Evolutionary conservation across 2,113 vertebrate species (phyloP).

Genomic region (Merops nubicus): DNA sequence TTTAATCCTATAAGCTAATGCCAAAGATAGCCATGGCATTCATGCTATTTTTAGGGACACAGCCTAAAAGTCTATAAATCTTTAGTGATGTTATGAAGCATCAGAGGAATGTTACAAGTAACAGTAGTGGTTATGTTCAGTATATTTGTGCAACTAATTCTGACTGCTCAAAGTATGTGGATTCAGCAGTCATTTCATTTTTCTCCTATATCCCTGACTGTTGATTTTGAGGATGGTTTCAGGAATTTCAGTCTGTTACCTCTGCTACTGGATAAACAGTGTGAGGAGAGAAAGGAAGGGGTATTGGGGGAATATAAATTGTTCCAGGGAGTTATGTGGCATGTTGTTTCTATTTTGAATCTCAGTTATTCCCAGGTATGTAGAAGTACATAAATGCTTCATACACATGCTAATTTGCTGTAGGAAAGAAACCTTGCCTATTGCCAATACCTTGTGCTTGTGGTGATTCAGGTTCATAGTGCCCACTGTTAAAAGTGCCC

Average conservation of each 20-base stretch:
- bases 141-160: background rate
- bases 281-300: background rate
- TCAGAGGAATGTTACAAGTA: background rate
- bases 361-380: background rate
- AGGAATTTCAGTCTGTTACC: background rate
- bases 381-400: background rate
- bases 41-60: constrained; percentile 28
- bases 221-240: background rate
- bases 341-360: background rate
- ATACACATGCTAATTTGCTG: background rate
- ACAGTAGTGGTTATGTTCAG: background rate
- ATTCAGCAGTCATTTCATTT: background rate
- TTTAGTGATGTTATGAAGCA: constrained; percentile 19
- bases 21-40: background rate
- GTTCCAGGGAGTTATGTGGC: background rate
- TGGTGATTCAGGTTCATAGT: background rate
- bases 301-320: background rate
- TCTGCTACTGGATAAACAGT: background rate
- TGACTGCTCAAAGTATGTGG: background rate
- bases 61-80: background rate
- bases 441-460: background rate
- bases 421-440: background rate
- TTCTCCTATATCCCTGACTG: background rate
- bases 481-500: background rate
- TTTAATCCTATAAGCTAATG: constrained; percentile 24